Base-by-base conservation (phyloP, 2,113 vertebrate species). In the Pluvialis apricaria region DNA sequence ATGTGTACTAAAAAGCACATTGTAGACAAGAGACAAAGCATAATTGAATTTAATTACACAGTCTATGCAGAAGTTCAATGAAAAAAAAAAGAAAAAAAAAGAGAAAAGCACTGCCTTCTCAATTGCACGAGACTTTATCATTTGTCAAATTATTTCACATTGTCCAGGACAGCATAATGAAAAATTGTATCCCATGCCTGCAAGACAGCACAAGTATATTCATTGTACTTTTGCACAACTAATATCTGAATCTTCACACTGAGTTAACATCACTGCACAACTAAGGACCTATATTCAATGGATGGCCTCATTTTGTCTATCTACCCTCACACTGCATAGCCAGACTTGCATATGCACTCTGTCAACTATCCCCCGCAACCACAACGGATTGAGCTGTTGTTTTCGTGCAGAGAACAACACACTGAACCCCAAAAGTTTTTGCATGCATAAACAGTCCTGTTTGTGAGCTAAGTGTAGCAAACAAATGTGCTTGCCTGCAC, bases 91-190 rank as follows among this genome's bases (percentile, higher is more conserved):
- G 4, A 20, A 25, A 31, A 29, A 8, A 26, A 49, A 58, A 8
- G 22, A 42, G 51, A 47, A 86, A 70, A 61, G 11, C 28, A 54
- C 31, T 71, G 47, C 38, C 78, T 95, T 91, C 86, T 92, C 71
- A 90, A 86, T 64, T 61, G 54, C 71, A 70, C 0, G 13, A 85
- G 54, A n/a, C 34, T 86, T 92, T 36, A 77, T 73, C 44, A 73
- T 92, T 88, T 94, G 64, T 87, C 86, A 94, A 81, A 92, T 69
- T 86, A 92, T 36, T 91, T 51, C 45, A 86, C 42, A 51, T 32
- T 90, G 44, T 61, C 77, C 34, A 79, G 55, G 73, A 94, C 66
- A 88, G 42, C 10, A 9, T 26, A 70, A 91, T 62, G 70, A 95
- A 95, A 97, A 91, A 85, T 51, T 58, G 51, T 55, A 73, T 70